Evolutionary conservation across 2,888 invertebrate species (phyloP), one percentile per base, ranked within the genome.

Genomic region (Furcula furcula): DNA sequence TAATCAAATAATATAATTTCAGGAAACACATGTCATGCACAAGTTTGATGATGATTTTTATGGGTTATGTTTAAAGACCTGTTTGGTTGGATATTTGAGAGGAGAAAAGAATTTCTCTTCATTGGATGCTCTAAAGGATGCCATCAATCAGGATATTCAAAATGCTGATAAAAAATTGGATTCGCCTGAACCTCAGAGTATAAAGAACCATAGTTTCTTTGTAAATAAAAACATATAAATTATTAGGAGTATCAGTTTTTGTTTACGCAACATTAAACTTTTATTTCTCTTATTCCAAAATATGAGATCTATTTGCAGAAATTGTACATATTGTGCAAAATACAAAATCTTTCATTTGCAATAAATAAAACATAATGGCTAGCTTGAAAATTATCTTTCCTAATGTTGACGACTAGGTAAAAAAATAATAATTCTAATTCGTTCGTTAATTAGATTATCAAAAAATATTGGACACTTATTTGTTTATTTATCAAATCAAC

Each of bases 11-110:
- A 33, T 21, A 26, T 21, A 26, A 7, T 89, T 90, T 33, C 82
- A 96, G 96, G 98, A 99, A 90, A 95, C 97, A 0, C 97, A 99
- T 70, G 92, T 99, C 29, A 84, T 99, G 49, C 94, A 98, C 65
- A 83, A 93, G 41, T 98, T 95, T 69, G 89, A 92, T 15, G 68
- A 89, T 25, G 98, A 98, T 78, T 96, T 99, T 63, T 99, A 99
- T 82, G 98, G 95, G 0, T 90, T 93, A 26, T 71, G 86, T 37
- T 80, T 99, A 45, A 95, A 94, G 83, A 91, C 97, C 13, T 92
- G 93, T 41, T 91, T 98, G 39, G 72, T 94, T 33, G 97, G 96
- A 10, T 98, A 94, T 71, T 90, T 98, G 42, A 89, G 99, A 52
- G 93, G 94, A 0, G 97, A 98, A 87, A 91, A 87, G 65, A 93